A percentile compares a stretch with the other conserved stretches of the same genome.
These are phyloP conservation scores for Conger conger DNA, from an alignment of 2,113 vertebrate genomes.

Conservation along the genomic window DNA sequence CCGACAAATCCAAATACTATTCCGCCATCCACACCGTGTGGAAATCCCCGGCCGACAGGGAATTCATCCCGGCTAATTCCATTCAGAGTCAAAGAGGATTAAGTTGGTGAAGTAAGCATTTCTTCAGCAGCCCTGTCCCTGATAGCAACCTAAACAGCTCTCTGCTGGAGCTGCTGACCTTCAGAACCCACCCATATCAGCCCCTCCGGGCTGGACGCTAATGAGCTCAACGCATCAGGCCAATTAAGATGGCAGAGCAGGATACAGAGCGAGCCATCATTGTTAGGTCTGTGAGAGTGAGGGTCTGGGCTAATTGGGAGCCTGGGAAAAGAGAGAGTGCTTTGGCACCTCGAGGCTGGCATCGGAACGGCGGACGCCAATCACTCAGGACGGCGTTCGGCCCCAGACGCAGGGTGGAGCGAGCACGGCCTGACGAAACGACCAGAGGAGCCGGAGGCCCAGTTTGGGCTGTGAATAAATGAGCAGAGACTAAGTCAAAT, in stretches of 20 bases:
- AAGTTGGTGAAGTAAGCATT: slow-evolving; percentile 1
- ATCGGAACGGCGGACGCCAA: slow-evolving; percentile 25
- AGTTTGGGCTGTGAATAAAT: not conserved
- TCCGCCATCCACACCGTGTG: not conserved
- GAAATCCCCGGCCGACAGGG: not conserved
- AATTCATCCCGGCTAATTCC: not conserved
- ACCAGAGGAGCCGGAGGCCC: not conserved
- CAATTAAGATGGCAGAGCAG: slow-evolving; percentile 48
- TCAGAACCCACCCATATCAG: slow-evolving; percentile 31
- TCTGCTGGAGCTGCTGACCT: slow-evolving; percentile 32
- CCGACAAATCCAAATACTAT: not conserved
- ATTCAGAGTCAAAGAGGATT: slow-evolving; percentile 5
- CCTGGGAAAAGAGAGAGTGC: slow-evolving; percentile 28
- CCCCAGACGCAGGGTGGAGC: not conserved
- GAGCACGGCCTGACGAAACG: not conserved
- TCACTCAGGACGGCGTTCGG: slow-evolving; percentile 20
- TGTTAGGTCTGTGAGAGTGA: slow-evolving; percentile 32
- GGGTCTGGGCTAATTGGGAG: slow-evolving; percentile 45
- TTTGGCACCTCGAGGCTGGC: slow-evolving; percentile 32
- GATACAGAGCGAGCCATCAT: slow-evolving; percentile 1
- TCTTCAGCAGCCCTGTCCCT: not conserved
- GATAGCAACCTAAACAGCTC: slow-evolving; percentile 24
- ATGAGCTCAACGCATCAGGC: slow-evolving; percentile 38
- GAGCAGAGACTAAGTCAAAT: no score
- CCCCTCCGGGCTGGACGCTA: slow-evolving; percentile 35